Base-by-base conservation (phyloP, 2,888 invertebrate species). In the Limnephilus marmoratus region DNA sequence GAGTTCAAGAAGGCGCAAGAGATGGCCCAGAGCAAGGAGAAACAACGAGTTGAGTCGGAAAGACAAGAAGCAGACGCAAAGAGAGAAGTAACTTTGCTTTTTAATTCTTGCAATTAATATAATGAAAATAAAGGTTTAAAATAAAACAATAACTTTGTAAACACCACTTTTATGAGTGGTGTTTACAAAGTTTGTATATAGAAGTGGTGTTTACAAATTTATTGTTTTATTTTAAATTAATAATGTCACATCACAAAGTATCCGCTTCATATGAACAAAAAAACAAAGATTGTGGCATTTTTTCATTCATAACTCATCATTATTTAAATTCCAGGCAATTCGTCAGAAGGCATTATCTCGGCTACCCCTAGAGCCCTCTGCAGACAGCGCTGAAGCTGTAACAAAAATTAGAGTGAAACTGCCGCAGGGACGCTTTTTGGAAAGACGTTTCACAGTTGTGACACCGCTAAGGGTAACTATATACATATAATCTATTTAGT, bases 331-430 rank as follows among this genome's bases (percentile, higher is more conserved):
- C 1, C 94, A 96, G 96, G 96, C 96, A 94, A 95, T 96, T 94
- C 96, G 97, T 11, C 95, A 95, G 94, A 95, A 95, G 92, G 97
- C 98, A 9, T 97, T 97, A 94, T 96, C 97, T 92, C 97, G 97
- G 93, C 96, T 98, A 94, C 98, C 98, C 37, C 96, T 96, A 31
- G 98, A 98, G 95, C 98, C 98, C 45, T 98, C 98, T 49, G 95
- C 96, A 92, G 96, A 96, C 83, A 95, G 96, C 94, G 95, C 96
- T 85, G 96, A 96, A 94, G 96, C 96, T 92, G 97, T 97, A 92
- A 96, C 98, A 88, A 98, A 98, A 95, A 97, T 99, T 94, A 97
- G 98, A 93, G 97, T 99, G 94, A 97, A 99, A 45, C 96, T 98
- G 94, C 99, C 99, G 91, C 97, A 97, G 94, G 98, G 98, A 89